phyloP scores from a whole-genome alignment of 2,888 invertebrate genomes.

The Electrophaes corylata region DNA sequence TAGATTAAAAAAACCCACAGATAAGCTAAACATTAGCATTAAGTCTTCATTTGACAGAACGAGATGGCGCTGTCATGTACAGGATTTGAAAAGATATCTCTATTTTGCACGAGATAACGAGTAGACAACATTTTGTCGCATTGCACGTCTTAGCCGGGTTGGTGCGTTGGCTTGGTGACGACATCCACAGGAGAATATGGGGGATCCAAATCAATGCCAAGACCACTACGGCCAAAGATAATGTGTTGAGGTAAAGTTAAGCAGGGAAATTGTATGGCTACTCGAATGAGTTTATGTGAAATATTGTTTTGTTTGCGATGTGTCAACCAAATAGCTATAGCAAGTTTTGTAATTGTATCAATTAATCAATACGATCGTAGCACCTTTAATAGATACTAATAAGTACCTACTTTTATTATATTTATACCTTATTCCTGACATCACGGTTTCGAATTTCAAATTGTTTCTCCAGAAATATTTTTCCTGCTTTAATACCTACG shows the following conservation, averaged over 20 bases:
- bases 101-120: no score
- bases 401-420: conserved; percentile 24
- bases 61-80: no score
- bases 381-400: conserved; percentile 5
- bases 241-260: not conserved
- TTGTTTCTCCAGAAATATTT: conserved; percentile 29
- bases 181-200: no score
- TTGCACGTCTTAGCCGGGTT: no score
- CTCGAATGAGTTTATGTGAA: not conserved
- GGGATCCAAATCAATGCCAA: no score
- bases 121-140: no score
- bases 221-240: no score
- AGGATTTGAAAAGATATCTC: no score
- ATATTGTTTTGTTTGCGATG: not conserved
- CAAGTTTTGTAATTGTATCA: not conserved
- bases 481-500: conserved; percentile 23
- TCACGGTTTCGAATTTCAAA: conserved; percentile 29
- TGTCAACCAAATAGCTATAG: not conserved
- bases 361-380: conserved; percentile 5
- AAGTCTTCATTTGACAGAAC: no score
- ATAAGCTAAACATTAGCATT: no score
- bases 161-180: no score
- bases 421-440: conserved; percentile 20
- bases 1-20: no score
- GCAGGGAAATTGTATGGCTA: not conserved